phyloP scores from a whole-genome alignment of 2,797 vertebrate species.

The Argentina silus region DNA sequence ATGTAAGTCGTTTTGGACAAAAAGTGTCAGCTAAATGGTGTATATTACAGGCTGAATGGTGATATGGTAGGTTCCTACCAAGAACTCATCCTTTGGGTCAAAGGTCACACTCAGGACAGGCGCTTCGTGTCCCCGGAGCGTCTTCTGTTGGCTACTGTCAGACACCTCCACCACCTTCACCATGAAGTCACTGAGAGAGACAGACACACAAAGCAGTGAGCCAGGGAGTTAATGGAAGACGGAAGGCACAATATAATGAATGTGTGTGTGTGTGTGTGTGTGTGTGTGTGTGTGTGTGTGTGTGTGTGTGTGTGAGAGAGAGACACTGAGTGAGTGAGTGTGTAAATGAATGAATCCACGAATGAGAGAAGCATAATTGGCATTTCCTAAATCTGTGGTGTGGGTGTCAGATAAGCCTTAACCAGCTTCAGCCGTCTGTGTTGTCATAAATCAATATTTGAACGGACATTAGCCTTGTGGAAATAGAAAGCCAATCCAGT shows the following conservation, averaged over 20 bases:
- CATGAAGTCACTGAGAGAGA: slow-evolving; percentile 88
- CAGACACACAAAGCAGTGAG: not conserved
- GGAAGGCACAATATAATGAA: not conserved
- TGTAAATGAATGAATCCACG: not conserved
- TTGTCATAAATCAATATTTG: slow-evolving; percentile 57
- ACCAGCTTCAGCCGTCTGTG: slow-evolving; percentile 34
- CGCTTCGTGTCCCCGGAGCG: slow-evolving; percentile 90
- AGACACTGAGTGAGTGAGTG: not conserved
- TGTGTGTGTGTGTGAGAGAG: no score
- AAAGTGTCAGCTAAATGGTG: no score
- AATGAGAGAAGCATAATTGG: not conserved
- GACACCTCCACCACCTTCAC: slow-evolving; percentile 92
- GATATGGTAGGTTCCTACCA: slow-evolving; percentile 79
- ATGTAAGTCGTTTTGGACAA: no score
- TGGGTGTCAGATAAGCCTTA: slow-evolving; percentile 30
- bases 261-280: not conserved
- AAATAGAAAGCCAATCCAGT: slow-evolving; percentile 60
- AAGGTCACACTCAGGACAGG: slow-evolving; percentile 92
- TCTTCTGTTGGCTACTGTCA: slow-evolving; percentile 93
- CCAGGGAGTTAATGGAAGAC: not conserved
- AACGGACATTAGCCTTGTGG: slow-evolving; percentile 39
- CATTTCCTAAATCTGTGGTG: not conserved
- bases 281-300: no score
- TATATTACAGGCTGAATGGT: no score
- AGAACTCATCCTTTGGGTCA: slow-evolving; percentile 88